Base-by-base conservation (phyloP, 2,888 invertebrate species). In the Nudaria mundana region DNA sequence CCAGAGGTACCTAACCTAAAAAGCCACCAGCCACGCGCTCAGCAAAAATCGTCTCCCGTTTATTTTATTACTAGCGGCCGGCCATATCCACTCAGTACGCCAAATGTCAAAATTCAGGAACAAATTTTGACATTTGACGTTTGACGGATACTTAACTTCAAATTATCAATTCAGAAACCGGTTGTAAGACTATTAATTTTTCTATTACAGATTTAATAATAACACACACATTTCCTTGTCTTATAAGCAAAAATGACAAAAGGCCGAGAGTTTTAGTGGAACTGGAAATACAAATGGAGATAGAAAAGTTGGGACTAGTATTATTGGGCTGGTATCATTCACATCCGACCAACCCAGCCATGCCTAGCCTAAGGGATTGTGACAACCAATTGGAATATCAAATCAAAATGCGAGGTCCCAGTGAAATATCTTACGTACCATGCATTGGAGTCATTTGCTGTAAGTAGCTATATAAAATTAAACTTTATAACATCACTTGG, bases 281-380 rank as follows among this genome's bases (percentile, higher is more conserved):
- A 74, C 81, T 92, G 4, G 94, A 95, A 81, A 96, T 98, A 61
- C 94, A 95, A 44, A 92, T 94, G 73, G 91, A 93, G 40, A 95
- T 98, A 81, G 94, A 96, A 66, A 93, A 93, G 65, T 92, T 94
- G 63, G 94, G 95, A 37, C 89, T 97, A 24, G 92, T 93, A 3
- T 82, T 98, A 5, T 94, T 98, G 3, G 98, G 98, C 5, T 98
- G 98, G 98, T 98, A 98, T 82, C 98, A 98, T 81, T 97, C 97
- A 6, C 98, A 98, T 85, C 97, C 97, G 0, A 92, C 93, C 37
- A 94, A 94, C 53, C 94, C 95, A 38, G 95, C 97, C 1, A 95
- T 96, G 63, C 98, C 97, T 47, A 97, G 94, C 63, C 90, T 92
- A 42, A 89, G 96, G 37, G 98, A 98, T 74, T 95, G 98, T 40